Conservation (phyloP, 2,888 invertebrate genomes). For the Leptopilina drosophilae region DNA sequence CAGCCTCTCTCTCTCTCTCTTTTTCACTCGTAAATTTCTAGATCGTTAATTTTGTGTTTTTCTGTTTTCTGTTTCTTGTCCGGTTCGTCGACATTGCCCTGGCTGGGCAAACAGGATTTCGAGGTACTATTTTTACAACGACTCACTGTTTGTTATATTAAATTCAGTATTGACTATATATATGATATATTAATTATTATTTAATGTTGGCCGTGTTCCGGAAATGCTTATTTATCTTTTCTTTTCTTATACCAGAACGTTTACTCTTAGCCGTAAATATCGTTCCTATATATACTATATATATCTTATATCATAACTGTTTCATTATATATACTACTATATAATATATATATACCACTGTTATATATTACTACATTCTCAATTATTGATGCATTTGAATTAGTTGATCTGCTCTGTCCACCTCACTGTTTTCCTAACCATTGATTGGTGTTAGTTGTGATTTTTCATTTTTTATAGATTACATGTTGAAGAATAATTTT, state of each 20-base stretch:
- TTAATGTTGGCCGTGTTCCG: conserved; percentile 75
- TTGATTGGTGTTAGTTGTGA: conserved; percentile 74
- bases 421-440: conserved; percentile 70
- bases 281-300: conserved; percentile 48
- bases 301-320: conserved; percentile 47
- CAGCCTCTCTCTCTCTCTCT: conserved; percentile 43
- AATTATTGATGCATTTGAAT: conserved; percentile 68
- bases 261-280: conserved; percentile 61
- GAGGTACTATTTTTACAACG: conserved; percentile 82
- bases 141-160: conserved; percentile 52
- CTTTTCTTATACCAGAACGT: conserved; percentile 43
- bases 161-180: conserved; percentile 53
- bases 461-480: conserved; percentile 58
- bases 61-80: conserved; percentile 85
- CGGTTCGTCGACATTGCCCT: conserved; percentile 82
- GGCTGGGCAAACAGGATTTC: conserved; percentile 88
- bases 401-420: conserved; percentile 72
- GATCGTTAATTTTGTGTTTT: conserved; percentile 75
- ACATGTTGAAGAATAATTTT: conserved; percentile 56
- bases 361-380: conserved; percentile 58
- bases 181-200: conserved; percentile 51
- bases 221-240: conserved; percentile 67
- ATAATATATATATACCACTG: conserved; percentile 49
- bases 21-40: conserved; percentile 44
- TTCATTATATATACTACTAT: conserved; percentile 37